A percentile compares a stretch with the other conserved stretches of the same genome.
phyloP scores from a whole-genome alignment of 2,888 invertebrate genomes.

The Augochlorella aurata region DNA sequence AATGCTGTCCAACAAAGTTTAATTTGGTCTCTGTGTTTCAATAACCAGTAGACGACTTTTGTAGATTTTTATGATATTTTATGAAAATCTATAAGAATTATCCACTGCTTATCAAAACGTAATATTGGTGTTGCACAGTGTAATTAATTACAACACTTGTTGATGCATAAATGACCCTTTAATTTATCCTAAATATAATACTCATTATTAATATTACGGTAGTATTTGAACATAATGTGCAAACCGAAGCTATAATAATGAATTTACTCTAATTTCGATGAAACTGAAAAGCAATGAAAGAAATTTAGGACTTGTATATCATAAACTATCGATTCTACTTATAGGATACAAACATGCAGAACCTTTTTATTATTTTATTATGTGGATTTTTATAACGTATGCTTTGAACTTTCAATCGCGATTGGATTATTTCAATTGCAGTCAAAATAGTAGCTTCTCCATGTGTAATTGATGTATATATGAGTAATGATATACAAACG shows the following conservation, averaged over 20 bases:
- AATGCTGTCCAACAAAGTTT: background rate
- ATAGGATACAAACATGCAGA: slow-evolving; percentile 26
- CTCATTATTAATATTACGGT: slow-evolving; percentile 41
- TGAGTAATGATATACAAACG: slow-evolving; percentile 21
- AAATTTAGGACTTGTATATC: slow-evolving; percentile 22
- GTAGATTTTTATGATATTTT: background rate
- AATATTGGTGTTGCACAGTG: background rate
- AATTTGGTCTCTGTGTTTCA: background rate
- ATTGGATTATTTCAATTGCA: slow-evolving; percentile 11
- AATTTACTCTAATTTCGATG: slow-evolving; percentile 25
- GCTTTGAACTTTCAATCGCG: background rate
- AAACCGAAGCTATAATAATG: slow-evolving; percentile 28
- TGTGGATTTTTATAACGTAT: slow-evolving; percentile 22
- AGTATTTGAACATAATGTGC: slow-evolving; percentile 41
- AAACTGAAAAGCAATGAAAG: slow-evolving; percentile 40
- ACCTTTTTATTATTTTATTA: slow-evolving; percentile 24
- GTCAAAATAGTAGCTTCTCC: slow-evolving; percentile 19
- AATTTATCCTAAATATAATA: slow-evolving; percentile 41
- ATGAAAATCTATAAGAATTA: background rate
- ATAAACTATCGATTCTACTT: slow-evolving; percentile 24
- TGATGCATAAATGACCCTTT: slow-evolving; percentile 24
- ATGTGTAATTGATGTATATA: slow-evolving; percentile 42
- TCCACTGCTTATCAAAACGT: background rate
- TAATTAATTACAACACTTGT: slow-evolving; percentile 3
- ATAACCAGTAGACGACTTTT: background rate